Evolutionary conservation across 2,888 invertebrate genomes (phyloP).

Genomic region (Osmoderma eremita): DNA sequence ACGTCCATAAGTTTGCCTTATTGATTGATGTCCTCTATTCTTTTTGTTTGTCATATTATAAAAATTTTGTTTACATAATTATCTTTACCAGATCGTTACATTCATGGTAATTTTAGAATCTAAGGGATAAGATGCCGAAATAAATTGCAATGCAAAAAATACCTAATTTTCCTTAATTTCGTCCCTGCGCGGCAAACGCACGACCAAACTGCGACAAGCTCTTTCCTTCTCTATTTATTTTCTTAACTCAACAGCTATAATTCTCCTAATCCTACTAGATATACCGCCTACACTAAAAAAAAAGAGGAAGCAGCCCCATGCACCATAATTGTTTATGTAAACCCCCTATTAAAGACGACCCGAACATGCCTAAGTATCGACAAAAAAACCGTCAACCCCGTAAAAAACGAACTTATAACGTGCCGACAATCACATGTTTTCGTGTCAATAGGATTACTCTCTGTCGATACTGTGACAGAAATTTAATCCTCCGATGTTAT

Average conservation of each 20-base stretch:
- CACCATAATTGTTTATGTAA: slow-evolving; percentile 41
- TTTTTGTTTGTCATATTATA: too few species aligned
- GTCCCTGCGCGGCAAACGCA: slow-evolving; percentile 2
- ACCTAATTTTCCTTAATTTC: background rate
- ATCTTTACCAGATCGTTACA: too few species aligned
- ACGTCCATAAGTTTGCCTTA: too few species aligned
- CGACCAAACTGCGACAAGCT: background rate
- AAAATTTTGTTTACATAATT: too few species aligned
- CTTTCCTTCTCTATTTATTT: slow-evolving; percentile 46
- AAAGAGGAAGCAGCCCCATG: slow-evolving; percentile 41
- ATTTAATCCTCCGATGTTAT: slow-evolving; percentile 40
- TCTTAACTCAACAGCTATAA: slow-evolving; percentile 45
- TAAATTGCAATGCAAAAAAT: too few species aligned
- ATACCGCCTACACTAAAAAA: slow-evolving; percentile 44
- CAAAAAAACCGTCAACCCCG: slow-evolving; percentile 38
- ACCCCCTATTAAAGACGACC: slow-evolving; percentile 41
- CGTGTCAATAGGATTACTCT: slow-evolving; percentile 57
- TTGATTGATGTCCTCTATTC: too few species aligned
- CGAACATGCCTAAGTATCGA: slow-evolving; percentile 39
- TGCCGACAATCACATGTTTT: slow-evolving; percentile 55
- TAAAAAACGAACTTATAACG: slow-evolving; percentile 46
- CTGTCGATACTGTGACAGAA: slow-evolving; percentile 48
- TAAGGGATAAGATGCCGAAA: too few species aligned
- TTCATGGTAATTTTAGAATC: too few species aligned
- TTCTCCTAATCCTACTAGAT: slow-evolving; percentile 46